These are phyloP conservation scores for Bombus soroeensis DNA, from an alignment of 1,140 invertebrate species.

Conservation along the genomic window DNA sequence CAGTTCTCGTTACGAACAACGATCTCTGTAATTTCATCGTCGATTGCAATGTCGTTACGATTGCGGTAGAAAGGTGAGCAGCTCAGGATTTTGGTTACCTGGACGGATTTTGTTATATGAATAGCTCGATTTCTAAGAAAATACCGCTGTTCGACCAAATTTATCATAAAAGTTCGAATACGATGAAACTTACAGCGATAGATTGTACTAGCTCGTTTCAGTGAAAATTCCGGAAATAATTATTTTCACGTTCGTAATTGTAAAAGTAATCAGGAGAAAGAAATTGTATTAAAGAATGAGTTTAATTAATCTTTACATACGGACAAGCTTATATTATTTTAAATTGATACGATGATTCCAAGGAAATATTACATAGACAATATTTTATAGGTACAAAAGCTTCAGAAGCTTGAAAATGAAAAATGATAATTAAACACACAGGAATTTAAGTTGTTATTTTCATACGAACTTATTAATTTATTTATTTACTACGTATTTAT, in stretches of 20 bases:
- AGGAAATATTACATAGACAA: not conserved
- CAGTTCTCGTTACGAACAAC: constrained; percentile 25
- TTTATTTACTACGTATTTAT: not conserved
- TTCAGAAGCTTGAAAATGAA: not conserved
- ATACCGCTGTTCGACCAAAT: too few relatives aligned
- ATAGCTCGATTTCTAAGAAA: too few relatives aligned
- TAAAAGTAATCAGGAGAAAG: too few relatives aligned
- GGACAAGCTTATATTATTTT: not conserved
- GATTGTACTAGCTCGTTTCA: not conserved
- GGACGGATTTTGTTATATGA: too few relatives aligned
- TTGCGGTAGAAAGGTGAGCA: not conserved
- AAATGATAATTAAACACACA: not conserved
- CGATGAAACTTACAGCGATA: not conserved
- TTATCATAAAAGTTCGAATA: not conserved
- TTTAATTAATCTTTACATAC: too few relatives aligned
- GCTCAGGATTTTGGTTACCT: not conserved
- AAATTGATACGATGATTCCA: not conserved
- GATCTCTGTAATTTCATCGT: constrained; percentile 50
- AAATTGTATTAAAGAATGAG: too few relatives aligned
- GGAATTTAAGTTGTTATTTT: not conserved
- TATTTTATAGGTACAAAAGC: not conserved
- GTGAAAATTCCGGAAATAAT: not conserved
- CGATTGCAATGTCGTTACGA: constrained; percentile 21
- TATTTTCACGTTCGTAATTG: too few relatives aligned
- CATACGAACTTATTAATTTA: too few relatives aligned